These are phyloP conservation scores for Cryptus armator DNA, from an alignment of 2,888 invertebrate species.

Conservation along the genomic window DNA sequence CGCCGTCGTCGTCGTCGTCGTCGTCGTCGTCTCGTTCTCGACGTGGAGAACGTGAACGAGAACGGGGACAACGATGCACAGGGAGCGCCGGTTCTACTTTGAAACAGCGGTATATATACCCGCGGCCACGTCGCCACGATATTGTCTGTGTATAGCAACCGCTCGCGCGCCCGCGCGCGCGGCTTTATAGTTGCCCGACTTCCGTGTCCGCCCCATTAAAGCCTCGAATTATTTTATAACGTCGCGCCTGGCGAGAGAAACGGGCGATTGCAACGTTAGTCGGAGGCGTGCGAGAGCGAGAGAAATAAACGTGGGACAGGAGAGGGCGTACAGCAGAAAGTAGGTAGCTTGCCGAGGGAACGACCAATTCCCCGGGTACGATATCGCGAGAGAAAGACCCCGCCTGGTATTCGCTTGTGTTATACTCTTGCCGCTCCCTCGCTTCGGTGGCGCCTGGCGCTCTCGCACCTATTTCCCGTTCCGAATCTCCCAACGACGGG, in stretches of 20 bases:
- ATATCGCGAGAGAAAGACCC: slow-evolving; percentile 59
- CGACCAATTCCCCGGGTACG: slow-evolving; percentile 68
- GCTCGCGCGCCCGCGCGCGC: slow-evolving; percentile 43
- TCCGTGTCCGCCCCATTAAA: slow-evolving; percentile 72
- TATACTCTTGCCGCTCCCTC: slow-evolving; percentile 49
- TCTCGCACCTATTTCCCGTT: slow-evolving; percentile 31
- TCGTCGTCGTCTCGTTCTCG: slow-evolving; percentile 25
- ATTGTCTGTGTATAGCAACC: slow-evolving; percentile 66
- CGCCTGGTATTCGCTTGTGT: slow-evolving; percentile 47
- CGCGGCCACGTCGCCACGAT: slow-evolving; percentile 58
- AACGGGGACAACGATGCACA: slow-evolving; percentile 46
- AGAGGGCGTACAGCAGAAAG: slow-evolving; percentile 29
- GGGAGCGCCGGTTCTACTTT: slow-evolving; percentile 39
- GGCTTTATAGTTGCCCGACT: slow-evolving; percentile 72
- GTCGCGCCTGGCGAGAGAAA: slow-evolving; percentile 57
- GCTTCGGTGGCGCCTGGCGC: slow-evolving; percentile 55
- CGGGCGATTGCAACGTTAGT: slow-evolving; percentile 1
- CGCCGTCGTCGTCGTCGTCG: slow-evolving; percentile 32
- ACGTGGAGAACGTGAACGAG: slow-evolving; percentile 37
- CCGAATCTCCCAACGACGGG: slow-evolving; percentile 13
- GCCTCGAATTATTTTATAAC: slow-evolving; percentile 73
- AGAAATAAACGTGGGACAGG: slow-evolving; percentile 1
- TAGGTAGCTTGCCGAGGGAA: slow-evolving; percentile 61
- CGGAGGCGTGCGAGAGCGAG: slow-evolving; percentile 15
- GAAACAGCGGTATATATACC: slow-evolving; percentile 40